These are phyloP conservation scores for Strix aluco DNA, from an alignment of 2,113 vertebrate genomes.

Conservation along the genomic window DNA sequence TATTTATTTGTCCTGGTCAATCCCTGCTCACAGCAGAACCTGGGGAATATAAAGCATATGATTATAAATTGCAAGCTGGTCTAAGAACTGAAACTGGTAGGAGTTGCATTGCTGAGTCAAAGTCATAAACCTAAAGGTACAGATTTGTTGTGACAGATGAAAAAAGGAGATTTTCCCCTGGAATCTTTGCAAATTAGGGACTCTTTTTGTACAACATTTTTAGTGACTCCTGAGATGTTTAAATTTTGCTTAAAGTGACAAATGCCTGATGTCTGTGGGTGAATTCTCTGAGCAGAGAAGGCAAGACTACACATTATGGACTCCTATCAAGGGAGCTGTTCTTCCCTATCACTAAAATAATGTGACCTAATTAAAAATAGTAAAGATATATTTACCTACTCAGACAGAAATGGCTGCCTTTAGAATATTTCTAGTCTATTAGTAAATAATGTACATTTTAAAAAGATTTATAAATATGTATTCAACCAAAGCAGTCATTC, in stretches of 20 bases:
- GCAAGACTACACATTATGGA: background rate
- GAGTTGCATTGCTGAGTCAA: background rate
- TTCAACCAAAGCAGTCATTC: slow-evolving; percentile 55
- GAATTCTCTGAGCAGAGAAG: background rate
- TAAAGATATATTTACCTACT: slow-evolving; percentile 60
- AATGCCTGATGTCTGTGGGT: background rate
- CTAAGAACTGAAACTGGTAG: background rate
- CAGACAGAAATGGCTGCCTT: slow-evolving; percentile 23
- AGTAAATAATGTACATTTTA: slow-evolving; percentile 62
- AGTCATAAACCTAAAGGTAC: background rate
- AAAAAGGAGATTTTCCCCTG: background rate
- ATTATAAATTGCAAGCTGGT: background rate
- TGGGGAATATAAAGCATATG: background rate
- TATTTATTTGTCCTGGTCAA: background rate
- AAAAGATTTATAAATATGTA: slow-evolving; percentile 71
- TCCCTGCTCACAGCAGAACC: background rate
- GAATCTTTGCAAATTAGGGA: background rate
- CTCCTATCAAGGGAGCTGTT: background rate
- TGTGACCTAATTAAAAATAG: slow-evolving; percentile 50
- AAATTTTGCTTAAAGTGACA: background rate
- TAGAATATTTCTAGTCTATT: slow-evolving; percentile 47
- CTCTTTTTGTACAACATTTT: background rate
- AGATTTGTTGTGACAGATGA: background rate
- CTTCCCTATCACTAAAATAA: background rate
- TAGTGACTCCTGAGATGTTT: background rate